Conservation (phyloP, 2,888 invertebrate genomes). For the Steinernema scapterisci region DNA sequence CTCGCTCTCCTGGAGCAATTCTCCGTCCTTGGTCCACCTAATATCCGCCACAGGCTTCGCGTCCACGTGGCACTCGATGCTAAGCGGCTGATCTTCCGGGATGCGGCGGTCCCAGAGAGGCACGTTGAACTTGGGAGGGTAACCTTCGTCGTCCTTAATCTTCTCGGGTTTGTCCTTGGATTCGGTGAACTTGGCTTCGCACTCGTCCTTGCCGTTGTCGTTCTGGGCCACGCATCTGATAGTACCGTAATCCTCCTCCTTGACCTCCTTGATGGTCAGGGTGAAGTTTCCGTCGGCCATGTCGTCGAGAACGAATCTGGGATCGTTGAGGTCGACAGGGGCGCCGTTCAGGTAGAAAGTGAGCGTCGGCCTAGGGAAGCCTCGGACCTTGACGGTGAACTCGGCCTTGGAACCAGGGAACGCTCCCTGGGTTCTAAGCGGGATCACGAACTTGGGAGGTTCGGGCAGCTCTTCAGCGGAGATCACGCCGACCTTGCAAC, state of each 20-base stretch:
- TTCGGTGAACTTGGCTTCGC: constrained; percentile 52
- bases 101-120: constrained; percentile 75
- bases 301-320: constrained; percentile 69
- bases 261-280: constrained; percentile 79
- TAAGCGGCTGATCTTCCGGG: constrained; percentile 51
- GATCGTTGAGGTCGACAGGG: constrained; percentile 49
- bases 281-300: constrained; percentile 76
- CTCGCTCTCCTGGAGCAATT: constrained; percentile 40
- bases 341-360: constrained; percentile 68
- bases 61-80: constrained; percentile 67
- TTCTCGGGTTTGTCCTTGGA: constrained; percentile 34
- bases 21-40: constrained; percentile 59
- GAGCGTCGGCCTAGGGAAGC: constrained; percentile 69
- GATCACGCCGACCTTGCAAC: constrained; percentile 56
- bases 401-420: constrained; percentile 78
- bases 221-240: constrained; percentile 73
- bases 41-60: constrained; percentile 64
- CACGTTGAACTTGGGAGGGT: constrained; percentile 80
- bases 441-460: constrained; percentile 68
- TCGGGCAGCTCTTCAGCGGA: constrained; percentile 54
- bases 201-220: constrained; percentile 78
- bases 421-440: constrained; percentile 61
- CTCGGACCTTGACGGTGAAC: constrained; percentile 68
- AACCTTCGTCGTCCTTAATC: constrained; percentile 57
- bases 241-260: constrained; percentile 76